Evolutionary conservation across 2,797 vertebrate species (phyloP).

Genomic region (Anas capensis): DNA sequence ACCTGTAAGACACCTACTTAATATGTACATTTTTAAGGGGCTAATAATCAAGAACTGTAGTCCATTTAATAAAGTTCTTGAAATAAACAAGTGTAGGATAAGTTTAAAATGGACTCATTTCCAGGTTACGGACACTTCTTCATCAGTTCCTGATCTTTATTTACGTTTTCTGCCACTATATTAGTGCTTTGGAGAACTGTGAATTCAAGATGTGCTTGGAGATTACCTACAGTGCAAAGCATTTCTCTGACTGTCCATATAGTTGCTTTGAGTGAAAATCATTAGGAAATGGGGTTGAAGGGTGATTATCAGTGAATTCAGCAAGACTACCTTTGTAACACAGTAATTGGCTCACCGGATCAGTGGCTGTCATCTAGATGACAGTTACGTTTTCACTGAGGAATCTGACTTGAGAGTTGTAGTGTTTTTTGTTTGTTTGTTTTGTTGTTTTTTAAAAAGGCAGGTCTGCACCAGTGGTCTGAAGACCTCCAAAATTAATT

Average conservation of each 20-base stretch:
- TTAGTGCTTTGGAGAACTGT: neutral
- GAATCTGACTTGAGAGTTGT: neutral
- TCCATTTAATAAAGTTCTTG: neutral
- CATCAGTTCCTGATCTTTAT: neutral
- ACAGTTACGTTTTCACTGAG: neutral
- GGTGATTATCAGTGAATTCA: neutral
- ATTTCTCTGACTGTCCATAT: neutral
- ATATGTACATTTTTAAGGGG: neutral
- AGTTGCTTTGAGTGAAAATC: neutral
- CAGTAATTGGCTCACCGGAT: neutral
- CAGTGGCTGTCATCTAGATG: neutral
- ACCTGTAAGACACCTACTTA: neutral
- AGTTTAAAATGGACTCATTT: neutral
- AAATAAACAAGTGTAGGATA: neutral
- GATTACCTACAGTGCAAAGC: neutral
- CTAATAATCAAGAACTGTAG: neutral
- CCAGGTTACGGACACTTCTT: neutral
- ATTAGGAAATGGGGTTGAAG: neutral
- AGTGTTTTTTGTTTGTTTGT: neutral
- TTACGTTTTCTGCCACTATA: neutral
- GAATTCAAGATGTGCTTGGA: neutral
- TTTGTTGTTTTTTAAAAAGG: too few relatives aligned
- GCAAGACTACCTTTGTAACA: neutral
- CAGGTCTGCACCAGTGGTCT: neutral
- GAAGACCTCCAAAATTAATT: neutral